Evolutionary conservation across 2,888 invertebrate genomes (phyloP), one percentile per base, ranked within the genome.

Genomic region (Cerastis rubricosa): DNA sequence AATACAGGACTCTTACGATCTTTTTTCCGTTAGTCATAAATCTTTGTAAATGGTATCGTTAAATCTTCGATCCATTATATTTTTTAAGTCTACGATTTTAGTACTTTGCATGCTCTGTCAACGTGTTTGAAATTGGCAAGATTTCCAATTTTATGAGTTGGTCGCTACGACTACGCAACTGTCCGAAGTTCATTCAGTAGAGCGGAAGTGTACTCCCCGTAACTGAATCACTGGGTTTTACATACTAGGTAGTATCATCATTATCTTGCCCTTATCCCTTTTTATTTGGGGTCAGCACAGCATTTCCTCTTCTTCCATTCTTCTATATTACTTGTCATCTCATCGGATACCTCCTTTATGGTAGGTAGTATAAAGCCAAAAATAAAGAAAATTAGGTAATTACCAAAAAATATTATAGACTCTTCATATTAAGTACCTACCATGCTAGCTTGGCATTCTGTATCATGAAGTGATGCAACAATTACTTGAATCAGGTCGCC

Each of bases 111-210:
- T 83, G 74, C 69, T 59, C 17, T 45, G 59, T 68, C 64, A n/a
- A n/a, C 71, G 68, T 81, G 84, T 54, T 79, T 45, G 49, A 66
- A 74, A 70, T 83, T 81, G 81, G 84, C 80, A 79, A 66, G 74
- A 66, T 74, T 73, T 81, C 64, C n/a, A 47, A 68, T 51, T 72
- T 67, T 64, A 78, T 68, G 57, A 59, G 19, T 17, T 14, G 70
- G 59, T 61, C 59, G 59, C 9, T 35, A 29, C 14, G 59, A 2
- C 35, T 35, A 35, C 35, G 35, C 35, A 29, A 3, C 59, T 29
- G 59, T 76, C 40, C 70, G n/a, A 81, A 69, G 82, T 82, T 82
- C 51, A 49, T 49, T 59, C 35, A 22, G 49, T 51, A 51, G 14
- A 69, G 47, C 57, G 43, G 80, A 78, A 64, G 19, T 79, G 17